Percentiles rank a stretch among this genome's conserved stretches.
phyloP scores from a whole-genome alignment of 2,113 vertebrate species.

The Archilochus colubris region DNA sequence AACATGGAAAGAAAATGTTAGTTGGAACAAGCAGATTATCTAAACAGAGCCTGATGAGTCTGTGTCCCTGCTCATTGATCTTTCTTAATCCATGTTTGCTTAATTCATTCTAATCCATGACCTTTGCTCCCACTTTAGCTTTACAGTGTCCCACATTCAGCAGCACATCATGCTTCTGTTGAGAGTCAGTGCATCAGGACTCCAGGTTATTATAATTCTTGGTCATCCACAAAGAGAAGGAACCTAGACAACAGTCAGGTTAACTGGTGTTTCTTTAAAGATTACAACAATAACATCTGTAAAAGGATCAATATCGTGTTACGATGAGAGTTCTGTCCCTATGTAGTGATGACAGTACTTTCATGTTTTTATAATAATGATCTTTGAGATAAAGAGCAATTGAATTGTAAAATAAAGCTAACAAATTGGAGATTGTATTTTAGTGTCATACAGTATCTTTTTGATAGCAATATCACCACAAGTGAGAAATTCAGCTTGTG shows the following conservation, averaged over 20 bases:
- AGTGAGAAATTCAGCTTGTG: not conserved
- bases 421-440: not conserved
- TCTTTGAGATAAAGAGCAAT: not conserved
- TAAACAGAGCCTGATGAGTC: conserved; percentile 59
- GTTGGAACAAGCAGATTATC: conserved; percentile 48
- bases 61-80: conserved; percentile 58
- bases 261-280: not conserved
- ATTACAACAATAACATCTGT: not conserved
- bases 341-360: not conserved
- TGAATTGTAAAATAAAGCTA: not conserved
- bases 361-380: not conserved
- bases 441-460: not conserved
- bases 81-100: conserved; percentile 65
- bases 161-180: not conserved
- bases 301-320: not conserved
- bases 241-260: not conserved
- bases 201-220: not conserved
- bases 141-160: conserved; percentile 41
- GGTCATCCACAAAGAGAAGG: not conserved
- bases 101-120: conserved; percentile 67
- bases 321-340: not conserved
- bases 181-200: not conserved
- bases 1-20: conserved; percentile 36
- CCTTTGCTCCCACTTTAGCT: conserved; percentile 52
- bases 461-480: not conserved